Conservation (phyloP, 2,888 invertebrate species). For the Hanleya hanleyi region DNA sequence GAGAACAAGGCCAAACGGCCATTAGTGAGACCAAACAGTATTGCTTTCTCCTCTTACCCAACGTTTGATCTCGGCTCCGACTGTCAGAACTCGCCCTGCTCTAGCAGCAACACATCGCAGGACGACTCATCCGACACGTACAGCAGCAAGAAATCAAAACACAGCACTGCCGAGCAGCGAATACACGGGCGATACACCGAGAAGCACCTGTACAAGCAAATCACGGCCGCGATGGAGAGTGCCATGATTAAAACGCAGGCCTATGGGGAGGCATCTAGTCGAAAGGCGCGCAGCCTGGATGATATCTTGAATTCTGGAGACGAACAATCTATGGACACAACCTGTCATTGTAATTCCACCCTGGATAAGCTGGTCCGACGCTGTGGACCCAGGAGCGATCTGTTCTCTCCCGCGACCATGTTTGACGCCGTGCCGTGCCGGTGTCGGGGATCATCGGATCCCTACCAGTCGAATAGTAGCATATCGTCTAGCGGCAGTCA, state of each 20-base stretch:
- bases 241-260: constrained; percentile 62
- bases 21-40: constrained; percentile 68
- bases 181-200: constrained; percentile 57
- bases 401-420: constrained; percentile 50
- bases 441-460: constrained; percentile 59
- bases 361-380: constrained; percentile 49
- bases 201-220: constrained; percentile 61
- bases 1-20: constrained; percentile 60
- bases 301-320: constrained; percentile 65
- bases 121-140: constrained; percentile 58
- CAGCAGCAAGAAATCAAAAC: constrained; percentile 57
- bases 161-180: neutral
- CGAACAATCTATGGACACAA: constrained; percentile 46
- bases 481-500: constrained; percentile 72
- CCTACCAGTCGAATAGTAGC: constrained; percentile 69
- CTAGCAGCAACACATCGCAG: constrained; percentile 49
- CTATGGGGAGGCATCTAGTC: constrained; percentile 48
- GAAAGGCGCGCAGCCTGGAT: constrained; percentile 71
- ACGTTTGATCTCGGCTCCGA: constrained; percentile 63
- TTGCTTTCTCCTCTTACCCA: constrained; percentile 70
- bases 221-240: constrained; percentile 65
- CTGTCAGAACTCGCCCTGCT: constrained; percentile 49
- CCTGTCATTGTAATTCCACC: constrained; percentile 44
- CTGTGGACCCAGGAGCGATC: constrained; percentile 50
- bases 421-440: constrained; percentile 56